Evolutionary conservation across 2,113 vertebrate species (phyloP).

Genomic region (Callospermophilus lateralis): DNA sequence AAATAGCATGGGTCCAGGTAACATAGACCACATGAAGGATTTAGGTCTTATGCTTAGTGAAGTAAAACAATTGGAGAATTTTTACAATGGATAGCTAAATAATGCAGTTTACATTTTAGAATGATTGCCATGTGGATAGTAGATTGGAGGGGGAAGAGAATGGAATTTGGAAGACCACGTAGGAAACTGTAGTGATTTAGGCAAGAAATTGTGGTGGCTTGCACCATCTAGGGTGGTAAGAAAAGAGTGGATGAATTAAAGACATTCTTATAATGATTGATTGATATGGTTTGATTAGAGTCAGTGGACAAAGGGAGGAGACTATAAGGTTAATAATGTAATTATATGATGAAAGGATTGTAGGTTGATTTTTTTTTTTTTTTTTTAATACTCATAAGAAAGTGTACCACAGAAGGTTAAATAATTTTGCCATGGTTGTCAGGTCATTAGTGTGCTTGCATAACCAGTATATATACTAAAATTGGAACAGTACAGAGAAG

Average conservation of each 20-base stretch:
- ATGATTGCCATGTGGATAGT: neutral
- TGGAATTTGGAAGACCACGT: neutral
- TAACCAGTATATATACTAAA: too few species aligned
- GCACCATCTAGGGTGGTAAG: neutral
- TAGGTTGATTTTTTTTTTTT: neutral
- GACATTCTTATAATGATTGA: neutral
- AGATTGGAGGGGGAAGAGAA: neutral
- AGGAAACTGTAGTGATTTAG: neutral
- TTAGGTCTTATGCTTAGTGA: neutral
- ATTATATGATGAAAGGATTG: neutral
- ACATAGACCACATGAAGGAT: neutral
- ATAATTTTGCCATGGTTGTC: neutral
- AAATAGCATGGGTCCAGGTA: neutral
- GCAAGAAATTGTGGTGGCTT: neutral
- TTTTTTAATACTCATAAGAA: neutral
- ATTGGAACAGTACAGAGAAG: too few species aligned
- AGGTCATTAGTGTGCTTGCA: neutral
- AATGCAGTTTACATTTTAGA: neutral
- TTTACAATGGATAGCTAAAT: neutral
- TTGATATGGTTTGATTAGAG: neutral
- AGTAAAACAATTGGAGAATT: neutral
- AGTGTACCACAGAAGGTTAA: neutral
- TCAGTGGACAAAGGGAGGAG: neutral
- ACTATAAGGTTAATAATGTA: neutral
- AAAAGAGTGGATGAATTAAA: neutral